Base-by-base conservation (phyloP, 2,113 vertebrate genomes). In the Charina bottae region DNA sequence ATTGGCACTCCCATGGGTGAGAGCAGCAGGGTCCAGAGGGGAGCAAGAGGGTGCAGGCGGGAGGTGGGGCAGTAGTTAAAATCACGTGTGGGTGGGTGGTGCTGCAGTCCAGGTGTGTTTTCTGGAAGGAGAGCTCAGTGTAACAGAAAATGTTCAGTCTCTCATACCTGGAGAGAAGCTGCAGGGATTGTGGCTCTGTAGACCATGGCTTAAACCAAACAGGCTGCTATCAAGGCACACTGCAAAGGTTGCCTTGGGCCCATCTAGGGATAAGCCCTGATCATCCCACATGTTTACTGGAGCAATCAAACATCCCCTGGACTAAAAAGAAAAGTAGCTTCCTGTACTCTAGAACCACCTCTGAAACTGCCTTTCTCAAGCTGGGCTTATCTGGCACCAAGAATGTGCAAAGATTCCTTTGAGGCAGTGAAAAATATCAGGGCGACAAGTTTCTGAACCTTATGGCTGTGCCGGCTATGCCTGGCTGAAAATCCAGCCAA, bases 1-100 rank as follows among this genome's bases (percentile, higher is more conserved):
- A 99, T 99, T 0, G 99, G 99, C 93, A 99, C 99, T 0, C 99
- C 99, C 89, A 98, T 99, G 93, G 99, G 99, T 99, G 95, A 98
- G 55, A 5, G 2, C 8, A 4, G 0, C 0, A 0, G 11, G 0
- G 56, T 6, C 0, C 8, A 17, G 88, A 37, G 11, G 62, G 21
- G 0, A 2, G n/a, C 42, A 53, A 11, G 0, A 6, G 12, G 2
- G 49, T 15, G 3, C 28, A 42, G 8, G 28, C 12, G 2, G 0
- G 62, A 28, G 6, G 13, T 1, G 13, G 26, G 28, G 49, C 42
- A 54, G 33, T 21, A 2, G 23, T 24, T 12, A 46, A 72, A 56
- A 26, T 33, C 55, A 90, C 0, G 42, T 3, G 8, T 6, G 24
- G 28, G 54, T 56, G n/a, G 42, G 10, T 9, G 11, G 23, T 42